phyloP scores from a whole-genome alignment of 2,797 vertebrate species.

The Ambastaia sidthimunki region DNA sequence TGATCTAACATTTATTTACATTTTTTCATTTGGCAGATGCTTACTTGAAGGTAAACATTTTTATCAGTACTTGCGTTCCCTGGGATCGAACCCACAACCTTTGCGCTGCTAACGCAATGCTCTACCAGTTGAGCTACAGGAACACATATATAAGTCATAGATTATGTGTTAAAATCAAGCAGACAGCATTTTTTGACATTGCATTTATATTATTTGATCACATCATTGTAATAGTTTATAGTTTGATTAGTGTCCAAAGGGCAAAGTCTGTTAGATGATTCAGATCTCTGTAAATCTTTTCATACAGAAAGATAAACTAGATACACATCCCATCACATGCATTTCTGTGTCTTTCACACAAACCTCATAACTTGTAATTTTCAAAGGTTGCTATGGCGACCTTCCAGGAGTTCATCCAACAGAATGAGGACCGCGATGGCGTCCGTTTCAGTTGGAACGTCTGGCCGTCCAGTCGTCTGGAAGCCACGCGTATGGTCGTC shows the following conservation, averaged over 20 bases:
- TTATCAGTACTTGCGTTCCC: no score
- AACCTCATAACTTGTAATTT: background rate
- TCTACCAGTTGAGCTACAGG: no score
- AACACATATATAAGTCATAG: background rate
- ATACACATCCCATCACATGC: background rate
- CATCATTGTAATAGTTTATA: constrained; percentile 8
- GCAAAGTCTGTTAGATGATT: background rate
- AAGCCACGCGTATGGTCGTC: constrained; percentile 96
- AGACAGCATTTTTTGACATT: background rate
- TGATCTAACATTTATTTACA: no score
- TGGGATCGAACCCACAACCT: no score
- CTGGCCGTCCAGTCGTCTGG: constrained; percentile 95
- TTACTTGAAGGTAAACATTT: no score
- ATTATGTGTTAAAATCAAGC: background rate
- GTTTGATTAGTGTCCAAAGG: constrained; percentile 7
- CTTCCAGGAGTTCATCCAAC: constrained; percentile 95
- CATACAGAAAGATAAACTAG: background rate
- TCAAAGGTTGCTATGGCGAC: constrained; percentile 84
- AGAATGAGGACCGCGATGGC: constrained; percentile 95
- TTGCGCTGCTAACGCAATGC: no score
- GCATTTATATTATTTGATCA: constrained; percentile 18
- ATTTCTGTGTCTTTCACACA: background rate
- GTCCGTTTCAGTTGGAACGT: constrained; percentile 99
- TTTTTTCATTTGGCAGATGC: no score
- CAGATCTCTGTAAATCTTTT: background rate